Evolutionary conservation across 2,888 invertebrate genomes (phyloP).

Genomic region (Diarsia mendica): DNA sequence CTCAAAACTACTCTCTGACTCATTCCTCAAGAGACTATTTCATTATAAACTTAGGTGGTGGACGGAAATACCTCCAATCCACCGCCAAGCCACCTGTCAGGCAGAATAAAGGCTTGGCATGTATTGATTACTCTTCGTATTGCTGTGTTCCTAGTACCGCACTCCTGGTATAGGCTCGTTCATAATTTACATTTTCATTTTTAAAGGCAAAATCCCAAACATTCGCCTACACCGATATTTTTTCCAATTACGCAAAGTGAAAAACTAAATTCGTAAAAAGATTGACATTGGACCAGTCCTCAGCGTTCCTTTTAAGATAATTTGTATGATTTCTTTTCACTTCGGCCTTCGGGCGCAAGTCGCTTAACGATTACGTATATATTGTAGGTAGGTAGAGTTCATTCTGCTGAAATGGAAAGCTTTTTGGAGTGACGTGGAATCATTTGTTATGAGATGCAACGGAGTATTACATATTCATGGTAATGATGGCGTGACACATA

Average conservation of each 20-base stretch:
- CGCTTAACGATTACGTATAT: constrained; percentile 55
- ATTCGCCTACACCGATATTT: constrained; percentile 51
- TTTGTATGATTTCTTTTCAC: constrained; percentile 76
- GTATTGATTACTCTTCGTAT: constrained; percentile 29
- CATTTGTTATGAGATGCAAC: constrained; percentile 66
- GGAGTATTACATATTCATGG: constrained; percentile 18
- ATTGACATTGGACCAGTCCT: constrained; percentile 69
- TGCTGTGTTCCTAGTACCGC: constrained; percentile 21
- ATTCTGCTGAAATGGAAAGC: constrained; percentile 65
- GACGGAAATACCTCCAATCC: constrained; percentile 2
- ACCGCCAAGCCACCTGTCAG: constrained; percentile 8
- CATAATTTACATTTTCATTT: constrained; percentile 55
- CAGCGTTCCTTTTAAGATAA: constrained; percentile 76
- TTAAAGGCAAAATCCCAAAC: constrained; percentile 45
- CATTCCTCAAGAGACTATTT: constrained; percentile 14
- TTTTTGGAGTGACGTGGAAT: constrained; percentile 70
- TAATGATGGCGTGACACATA: background rate
- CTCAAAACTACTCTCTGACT: background rate
- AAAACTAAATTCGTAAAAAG: constrained; percentile 70
- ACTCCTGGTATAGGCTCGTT: constrained; percentile 5
- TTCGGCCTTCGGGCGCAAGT: constrained; percentile 57
- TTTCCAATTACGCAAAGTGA: constrained; percentile 62
- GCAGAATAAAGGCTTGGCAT: constrained; percentile 19
- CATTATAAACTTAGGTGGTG: constrained; percentile 2
- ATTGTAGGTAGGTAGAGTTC: constrained; percentile 63